Base-by-base conservation (phyloP, 2,888 invertebrate genomes). In the Sphinx pinastri region DNA sequence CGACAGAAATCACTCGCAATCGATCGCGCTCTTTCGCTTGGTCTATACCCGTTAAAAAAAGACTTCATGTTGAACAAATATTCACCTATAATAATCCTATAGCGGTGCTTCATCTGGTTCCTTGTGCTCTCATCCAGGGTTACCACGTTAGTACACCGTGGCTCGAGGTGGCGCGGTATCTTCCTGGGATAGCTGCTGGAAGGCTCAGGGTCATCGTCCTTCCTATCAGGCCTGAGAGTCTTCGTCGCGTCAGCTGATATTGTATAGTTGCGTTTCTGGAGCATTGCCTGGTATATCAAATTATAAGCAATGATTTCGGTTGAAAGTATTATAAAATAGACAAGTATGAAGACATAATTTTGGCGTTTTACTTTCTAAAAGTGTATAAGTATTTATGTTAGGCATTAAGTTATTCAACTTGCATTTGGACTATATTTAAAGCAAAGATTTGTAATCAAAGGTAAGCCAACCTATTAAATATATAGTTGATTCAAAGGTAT, bases 41-140 rank as follows among this genome's bases (percentile, higher is more conserved):
- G 38, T 38, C 2, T 38, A 8, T 7, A 38, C 38, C 38, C 38
- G 38, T 7, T 8, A 5, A 7, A 38, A 38, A 5, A 38, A 7
- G 4, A 38, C 38, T 38, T 38, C 38, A 38, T 38, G 38, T 38
- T 8, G 38, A 7, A 13, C 51, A 12, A 74, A 16, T 0, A 77
- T 87, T 87, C 45, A 93, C 94, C 94, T 73, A 94, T 92, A 72
- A 94, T 89, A 71, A 94, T 89, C 75, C 94, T 92, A 70, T 94
- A 90, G n/a, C 95, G 88, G 71, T 95, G 92, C 67, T 94, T 94
- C 81, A 93, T 94, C 75, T 95, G 94, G 71, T 95, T 95, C 59
- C 95, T 87, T 0, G 94, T 94, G 0, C 89, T 88, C 6, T 93
- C 90, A 49, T 94, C 94, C 0, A 95, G 71, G 0, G 91, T 92